Conservation (phyloP, 2,797 vertebrate species). For the Cirrhinus molitorella region DNA sequence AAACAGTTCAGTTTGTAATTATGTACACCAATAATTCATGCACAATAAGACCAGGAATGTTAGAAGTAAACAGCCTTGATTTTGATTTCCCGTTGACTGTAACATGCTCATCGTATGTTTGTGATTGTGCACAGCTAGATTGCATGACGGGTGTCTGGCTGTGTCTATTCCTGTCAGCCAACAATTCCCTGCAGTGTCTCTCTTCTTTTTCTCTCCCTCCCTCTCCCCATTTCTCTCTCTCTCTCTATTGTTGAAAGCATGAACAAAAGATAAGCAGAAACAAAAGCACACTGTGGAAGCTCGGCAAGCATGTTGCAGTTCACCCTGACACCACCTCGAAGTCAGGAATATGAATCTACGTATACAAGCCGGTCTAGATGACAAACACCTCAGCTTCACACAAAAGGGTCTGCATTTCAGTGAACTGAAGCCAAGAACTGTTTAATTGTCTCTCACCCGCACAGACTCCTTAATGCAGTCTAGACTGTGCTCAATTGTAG, state of each 20-base stretch:
- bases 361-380: slow-evolving; percentile 29
- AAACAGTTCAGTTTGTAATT: background rate
- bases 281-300: slow-evolving; percentile 24
- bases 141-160: slow-evolving; percentile 18
- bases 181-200: slow-evolving; percentile 22
- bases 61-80: background rate
- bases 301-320: slow-evolving; percentile 12
- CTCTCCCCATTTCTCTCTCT: slow-evolving; percentile 15
- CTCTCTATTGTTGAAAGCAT: slow-evolving; percentile 24
- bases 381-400: slow-evolving; percentile 47
- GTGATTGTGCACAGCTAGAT: slow-evolving; percentile 44
- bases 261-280: slow-evolving; percentile 56
- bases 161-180: slow-evolving; percentile 12
- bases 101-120: slow-evolving; percentile 27
- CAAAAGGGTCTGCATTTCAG: slow-evolving; percentile 46
- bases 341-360: slow-evolving; percentile 29
- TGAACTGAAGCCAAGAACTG: slow-evolving; percentile 53
- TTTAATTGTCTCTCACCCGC: slow-evolving; percentile 56
- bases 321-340: slow-evolving; percentile 6
- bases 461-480: slow-evolving; percentile 47
- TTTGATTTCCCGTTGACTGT: slow-evolving; percentile 11
- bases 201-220: slow-evolving; percentile 38
- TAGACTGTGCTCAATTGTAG: slow-evolving; percentile 40
- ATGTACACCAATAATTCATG: background rate
- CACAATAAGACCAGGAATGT: background rate